These are phyloP conservation scores for Denticeps clupeoides DNA, from an alignment of 2,797 vertebrate genomes.

Conservation along the genomic window DNA sequence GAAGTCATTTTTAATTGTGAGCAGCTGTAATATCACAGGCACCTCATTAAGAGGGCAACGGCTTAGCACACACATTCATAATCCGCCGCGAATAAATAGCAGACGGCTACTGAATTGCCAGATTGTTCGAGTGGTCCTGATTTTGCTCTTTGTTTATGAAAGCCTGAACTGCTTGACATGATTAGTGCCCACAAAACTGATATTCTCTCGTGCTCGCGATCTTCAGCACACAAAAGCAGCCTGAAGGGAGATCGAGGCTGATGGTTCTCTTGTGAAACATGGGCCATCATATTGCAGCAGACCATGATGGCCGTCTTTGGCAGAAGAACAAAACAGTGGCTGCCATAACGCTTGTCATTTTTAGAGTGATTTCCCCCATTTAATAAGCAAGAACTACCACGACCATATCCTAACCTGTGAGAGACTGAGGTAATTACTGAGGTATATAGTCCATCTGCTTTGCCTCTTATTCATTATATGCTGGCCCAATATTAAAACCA, in stretches of 20 bases:
- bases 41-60: constrained; percentile 50
- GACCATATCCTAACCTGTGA: too few species aligned
- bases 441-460: too few species aligned
- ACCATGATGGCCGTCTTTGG: constrained; percentile 12
- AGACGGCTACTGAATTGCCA: constrained; percentile 47
- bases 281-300: constrained; percentile 1
- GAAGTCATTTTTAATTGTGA: constrained; percentile 57
- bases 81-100: constrained; percentile 42
- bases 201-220: too few species aligned
- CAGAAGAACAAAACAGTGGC: too few species aligned
- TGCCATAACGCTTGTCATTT: constrained; percentile 3
- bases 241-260: constrained; percentile 3
- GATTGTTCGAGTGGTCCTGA: constrained; percentile 49
- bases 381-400: neutral
- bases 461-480: too few species aligned
- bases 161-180: constrained; percentile 52
- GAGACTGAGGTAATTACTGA: too few species aligned
- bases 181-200: constrained; percentile 59
- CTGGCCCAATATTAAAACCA: too few species aligned
- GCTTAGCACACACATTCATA: constrained; percentile 43
- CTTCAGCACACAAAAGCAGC: too few species aligned
- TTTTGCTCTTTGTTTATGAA: constrained; percentile 53
- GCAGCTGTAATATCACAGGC: constrained; percentile 57
- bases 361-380: neutral
- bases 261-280: neutral